Evolutionary conservation across 2,888 invertebrate species (phyloP).

Genomic region (Pasiphila rectangulata): DNA sequence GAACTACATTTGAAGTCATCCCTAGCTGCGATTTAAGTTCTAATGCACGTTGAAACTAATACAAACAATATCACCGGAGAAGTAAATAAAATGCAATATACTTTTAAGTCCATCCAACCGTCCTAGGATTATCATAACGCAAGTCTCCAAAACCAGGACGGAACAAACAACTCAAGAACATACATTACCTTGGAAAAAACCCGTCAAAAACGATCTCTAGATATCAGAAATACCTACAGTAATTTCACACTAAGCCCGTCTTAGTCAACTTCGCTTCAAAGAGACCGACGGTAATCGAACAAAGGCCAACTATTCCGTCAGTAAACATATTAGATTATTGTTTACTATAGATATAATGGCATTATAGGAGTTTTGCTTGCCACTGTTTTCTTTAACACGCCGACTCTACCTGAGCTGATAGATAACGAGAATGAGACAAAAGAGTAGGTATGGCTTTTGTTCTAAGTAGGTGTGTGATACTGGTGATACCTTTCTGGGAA

Average conservation of each 20-base stretch:
- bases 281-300: constrained; percentile 43
- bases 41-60: too few species aligned
- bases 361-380: constrained; percentile 63
- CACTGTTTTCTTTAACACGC: constrained; percentile 61
- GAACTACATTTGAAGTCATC: too few species aligned
- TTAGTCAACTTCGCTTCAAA: constrained; percentile 38
- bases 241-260: constrained; percentile 13
- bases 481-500: constrained; percentile 19
- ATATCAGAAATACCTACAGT: not conserved
- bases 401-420: constrained; percentile 39
- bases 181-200: too few species aligned
- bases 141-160: not conserved
- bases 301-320: constrained; percentile 49
- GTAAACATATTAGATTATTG: constrained; percentile 53
- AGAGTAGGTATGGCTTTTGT: too few species aligned
- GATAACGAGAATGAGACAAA: constrained; percentile 5
- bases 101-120: not conserved
- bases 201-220: not conserved
- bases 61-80: too few species aligned
- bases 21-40: too few species aligned
- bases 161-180: constrained; percentile 1
- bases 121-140: not conserved
- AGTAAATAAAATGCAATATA: not conserved
- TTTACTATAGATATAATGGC: constrained; percentile 58
- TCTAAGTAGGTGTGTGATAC: constrained; percentile 4